Base-by-base conservation (phyloP, 1,140 invertebrate genomes). In the Physella acuta region DNA sequence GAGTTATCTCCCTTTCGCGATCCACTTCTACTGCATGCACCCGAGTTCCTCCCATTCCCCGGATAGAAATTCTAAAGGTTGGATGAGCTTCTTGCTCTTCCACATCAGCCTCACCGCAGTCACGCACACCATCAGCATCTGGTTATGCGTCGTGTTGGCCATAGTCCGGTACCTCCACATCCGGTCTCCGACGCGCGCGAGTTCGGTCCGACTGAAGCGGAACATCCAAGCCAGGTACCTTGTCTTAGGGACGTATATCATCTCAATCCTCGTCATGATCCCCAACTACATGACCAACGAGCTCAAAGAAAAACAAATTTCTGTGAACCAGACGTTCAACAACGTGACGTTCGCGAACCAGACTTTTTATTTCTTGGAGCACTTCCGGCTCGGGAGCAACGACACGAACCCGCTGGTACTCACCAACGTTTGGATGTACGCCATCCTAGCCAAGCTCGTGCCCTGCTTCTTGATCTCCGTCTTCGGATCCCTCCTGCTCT, bases 111-210 rank as follows among this genome's bases (percentile, higher is more conserved):
- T 95, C 78, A 85, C 88, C 14, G 83, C 86, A 88, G 92, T 94
- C 0, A 88, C 92, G 78, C 95, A 98, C 82, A 96, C 94, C 0
- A 93, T 96, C 44, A 94, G 94, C 0, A 97, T 96, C 70, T 96
- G 92, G 89, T 81, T 98, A 71, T 96, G 94, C 0, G 91, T 97
- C 0, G 92, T 92, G 1, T 82, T 98, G 56, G 94, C 95, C 0
- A 90, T 97, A 2, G 96, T 95, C 91, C 86, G 95, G 2, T 97
- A 94, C 80, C 90, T 96, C 5, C 93, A 93, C 0, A 92, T 96
- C 0, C 85, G 75, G 30, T 82, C 89, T 74, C 92, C 93, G 0
- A 91, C 93, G 67, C 87, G 88, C 55, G 88, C 75, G 75, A 88
- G 79, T 89, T 91, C 8, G 89, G 73, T 74, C 14, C 61, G 75